phyloP scores from a whole-genome alignment of 2,888 invertebrate genomes.

The Tortricodes alternella region DNA sequence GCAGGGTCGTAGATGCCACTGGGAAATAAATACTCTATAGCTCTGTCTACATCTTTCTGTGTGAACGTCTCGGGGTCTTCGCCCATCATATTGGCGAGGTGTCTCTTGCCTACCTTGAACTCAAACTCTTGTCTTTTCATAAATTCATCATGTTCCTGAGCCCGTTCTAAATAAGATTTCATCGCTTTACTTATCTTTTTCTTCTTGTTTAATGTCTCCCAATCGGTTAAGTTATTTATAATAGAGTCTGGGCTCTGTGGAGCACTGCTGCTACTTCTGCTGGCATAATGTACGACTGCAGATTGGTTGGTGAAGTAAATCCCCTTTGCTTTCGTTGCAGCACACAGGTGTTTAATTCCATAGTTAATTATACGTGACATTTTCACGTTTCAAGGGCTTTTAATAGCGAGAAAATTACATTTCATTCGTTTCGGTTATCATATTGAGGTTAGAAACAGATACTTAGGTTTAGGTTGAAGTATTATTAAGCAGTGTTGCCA shows the following conservation, averaged over 20 bases:
- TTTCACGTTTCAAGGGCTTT: background rate
- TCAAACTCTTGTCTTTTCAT: conserved; percentile 90
- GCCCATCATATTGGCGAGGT: conserved; percentile 99
- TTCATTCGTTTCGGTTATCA: background rate
- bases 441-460: background rate
- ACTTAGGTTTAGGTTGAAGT: no score
- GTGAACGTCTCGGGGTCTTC: conserved; percentile 94
- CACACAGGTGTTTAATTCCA: conserved; percentile 19
- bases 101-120: conserved; percentile 95
- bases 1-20: conserved; percentile 93
- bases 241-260: conserved; percentile 43
- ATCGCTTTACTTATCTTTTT: conserved; percentile 93
- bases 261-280: conserved; percentile 49
- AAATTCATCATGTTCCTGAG: conserved; percentile 91
- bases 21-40: conserved; percentile 97
- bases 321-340: conserved; percentile 13
- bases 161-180: conserved; percentile 93
- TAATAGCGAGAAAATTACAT: background rate
- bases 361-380: conserved; percentile 29
- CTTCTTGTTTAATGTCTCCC: conserved; percentile 74
- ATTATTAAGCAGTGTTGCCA: no score
- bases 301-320: conserved; percentile 1
- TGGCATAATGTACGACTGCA: conserved; percentile 39
- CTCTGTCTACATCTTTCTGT: conserved; percentile 92
- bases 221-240: conserved; percentile 61